Conservation (phyloP, 1,140 invertebrate genomes). For the Mercenaria mercenaria region DNA sequence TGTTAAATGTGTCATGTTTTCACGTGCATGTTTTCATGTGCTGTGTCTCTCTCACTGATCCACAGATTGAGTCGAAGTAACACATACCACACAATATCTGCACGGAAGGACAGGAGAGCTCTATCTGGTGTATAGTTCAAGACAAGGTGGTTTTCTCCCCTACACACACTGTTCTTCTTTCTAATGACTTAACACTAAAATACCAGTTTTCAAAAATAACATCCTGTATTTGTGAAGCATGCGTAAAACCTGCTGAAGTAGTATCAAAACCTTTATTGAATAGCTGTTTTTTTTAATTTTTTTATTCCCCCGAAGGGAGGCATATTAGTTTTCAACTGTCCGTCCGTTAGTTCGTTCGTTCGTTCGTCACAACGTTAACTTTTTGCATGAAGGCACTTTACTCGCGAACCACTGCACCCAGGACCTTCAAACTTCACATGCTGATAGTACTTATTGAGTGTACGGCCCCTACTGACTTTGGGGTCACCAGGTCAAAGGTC, state of each 20-base stretch:
- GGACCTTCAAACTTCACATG: no score
- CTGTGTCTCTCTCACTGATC: slow-evolving; percentile 1
- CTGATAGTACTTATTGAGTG: no score
- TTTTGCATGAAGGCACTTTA: no score
- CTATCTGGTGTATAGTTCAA: slow-evolving; percentile 55
- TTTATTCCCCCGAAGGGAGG: neutral
- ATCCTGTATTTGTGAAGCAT: neutral
- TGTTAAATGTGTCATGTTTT: neutral
- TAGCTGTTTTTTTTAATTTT: neutral
- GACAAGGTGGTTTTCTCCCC: slow-evolving; percentile 28
- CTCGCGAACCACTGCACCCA: no score
- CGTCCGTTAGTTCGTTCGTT: no score
- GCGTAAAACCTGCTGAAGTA: no score
- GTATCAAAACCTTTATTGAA: neutral
- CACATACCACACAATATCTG: slow-evolving; percentile 58
- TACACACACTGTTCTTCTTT: slow-evolving; percentile 14
- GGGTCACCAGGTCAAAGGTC: no score
- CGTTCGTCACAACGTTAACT: no score
- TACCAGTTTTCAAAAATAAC: neutral
- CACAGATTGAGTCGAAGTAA: slow-evolving; percentile 63
- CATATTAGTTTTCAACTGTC: no score
- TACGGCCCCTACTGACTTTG: no score
- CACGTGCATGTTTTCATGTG: slow-evolving; percentile 34
- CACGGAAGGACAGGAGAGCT: slow-evolving; percentile 48
- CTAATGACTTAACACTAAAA: slow-evolving; percentile 7